Base-by-base conservation (phyloP, 2,888 invertebrate genomes). In the Neocrepidodera transversa region DNA sequence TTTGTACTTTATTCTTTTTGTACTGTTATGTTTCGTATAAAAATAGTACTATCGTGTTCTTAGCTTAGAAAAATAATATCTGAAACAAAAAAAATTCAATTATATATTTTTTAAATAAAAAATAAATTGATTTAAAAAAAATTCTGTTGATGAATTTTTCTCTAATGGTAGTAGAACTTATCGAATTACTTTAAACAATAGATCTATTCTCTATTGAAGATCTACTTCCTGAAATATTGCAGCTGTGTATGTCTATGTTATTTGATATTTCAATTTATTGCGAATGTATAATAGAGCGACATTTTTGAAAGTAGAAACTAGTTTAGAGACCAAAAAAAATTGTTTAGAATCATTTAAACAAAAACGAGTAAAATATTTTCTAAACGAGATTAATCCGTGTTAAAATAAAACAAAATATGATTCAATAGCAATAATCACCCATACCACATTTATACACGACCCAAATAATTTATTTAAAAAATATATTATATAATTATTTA, bases 1-100 rank as follows among this genome's bases (percentile, higher is more conserved):
- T 73, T 78, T 78, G 77, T 78, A 78, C 77, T 78, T 68, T 76
- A 65, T 68, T 73, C 69, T 71, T 72, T 79, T 79, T 79, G 79
- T 79, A 79, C 78, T 76, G 72, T 74, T 70, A 67, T 68, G 68
- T 74, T 75, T 71, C 71, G 71, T 77, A 76, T 74, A 78, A 76
- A 78, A 78, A 76, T 77, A 76, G 69, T 70, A 66, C 71, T 74
- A 71, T 74, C 68, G 68, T 71, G 69, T 73, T 70, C 71, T 71
- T 70, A 71, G 30, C 13, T 53, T 54, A 54, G 13, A 76, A 74
- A 72, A 76, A 75, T 75, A 74, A 74, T 74, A 74, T 76, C 76
- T 77, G 76, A 60, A 73, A 72, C 58, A 65, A 55, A 69, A 69
- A 60, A 23, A 14, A 38, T 23, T 36, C 10, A 14, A 26, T 36